Conservation (phyloP, 2,113 vertebrate species). For the Nannospalax galili region DNA sequence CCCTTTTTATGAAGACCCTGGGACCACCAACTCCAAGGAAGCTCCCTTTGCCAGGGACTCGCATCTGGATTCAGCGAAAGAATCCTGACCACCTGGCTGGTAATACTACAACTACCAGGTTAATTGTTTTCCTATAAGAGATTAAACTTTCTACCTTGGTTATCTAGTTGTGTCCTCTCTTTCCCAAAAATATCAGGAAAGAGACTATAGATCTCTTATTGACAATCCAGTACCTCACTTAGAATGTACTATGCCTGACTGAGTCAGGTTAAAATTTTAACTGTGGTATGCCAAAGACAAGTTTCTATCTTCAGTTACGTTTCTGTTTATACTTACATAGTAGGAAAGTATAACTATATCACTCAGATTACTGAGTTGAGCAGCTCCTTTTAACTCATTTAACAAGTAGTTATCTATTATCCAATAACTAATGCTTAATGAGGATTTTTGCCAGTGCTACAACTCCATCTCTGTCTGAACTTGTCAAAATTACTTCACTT, state of each 20-base stretch:
- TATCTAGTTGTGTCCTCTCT: background rate
- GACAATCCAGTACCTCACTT: background rate
- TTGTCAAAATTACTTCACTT: background rate
- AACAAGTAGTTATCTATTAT: background rate
- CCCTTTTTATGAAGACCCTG: background rate
- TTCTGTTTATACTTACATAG: background rate
- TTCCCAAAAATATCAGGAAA: background rate
- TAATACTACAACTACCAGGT: background rate
- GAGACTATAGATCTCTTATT: background rate
- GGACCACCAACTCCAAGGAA: background rate
- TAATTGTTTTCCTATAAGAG: background rate
- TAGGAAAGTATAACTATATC: background rate
- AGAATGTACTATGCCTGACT: background rate
- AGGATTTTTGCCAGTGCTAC: background rate
- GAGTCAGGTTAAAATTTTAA: background rate
- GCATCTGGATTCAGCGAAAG: background rate
- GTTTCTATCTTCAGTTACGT: background rate
- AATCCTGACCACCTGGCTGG: background rate
- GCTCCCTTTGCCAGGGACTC: background rate
- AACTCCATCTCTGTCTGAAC: background rate
- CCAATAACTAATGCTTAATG: background rate
- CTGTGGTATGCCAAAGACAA: background rate
- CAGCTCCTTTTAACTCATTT: background rate
- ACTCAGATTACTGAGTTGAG: background rate
- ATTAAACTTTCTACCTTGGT: conserved; percentile 3